Conservation (phyloP, 2,888 invertebrate genomes). For the Drosophila antonietae region DNA sequence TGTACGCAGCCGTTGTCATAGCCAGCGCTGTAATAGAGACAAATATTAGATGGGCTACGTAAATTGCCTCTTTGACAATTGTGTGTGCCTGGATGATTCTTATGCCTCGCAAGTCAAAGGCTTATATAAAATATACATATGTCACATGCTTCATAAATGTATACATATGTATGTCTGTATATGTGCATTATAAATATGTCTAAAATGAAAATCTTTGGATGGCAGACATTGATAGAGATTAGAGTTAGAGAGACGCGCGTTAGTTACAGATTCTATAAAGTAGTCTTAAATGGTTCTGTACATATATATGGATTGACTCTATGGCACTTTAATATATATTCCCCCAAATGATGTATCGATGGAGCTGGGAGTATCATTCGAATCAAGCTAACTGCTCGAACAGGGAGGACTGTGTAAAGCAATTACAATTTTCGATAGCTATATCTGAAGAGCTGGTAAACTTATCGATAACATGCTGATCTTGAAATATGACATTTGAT, state of each 20-base stretch:
- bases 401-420: background rate
- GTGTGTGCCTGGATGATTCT: conserved; percentile 40
- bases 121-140: background rate
- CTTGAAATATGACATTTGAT: background rate
- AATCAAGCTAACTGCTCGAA: no score
- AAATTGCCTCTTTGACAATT: conserved; percentile 17
- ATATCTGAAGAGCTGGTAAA: background rate
- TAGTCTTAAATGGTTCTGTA: background rate
- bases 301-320: background rate
- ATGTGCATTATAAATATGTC: no score
- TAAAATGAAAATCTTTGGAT: background rate
- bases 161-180: background rate
- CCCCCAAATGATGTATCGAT: no score
- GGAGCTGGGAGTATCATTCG: no score
- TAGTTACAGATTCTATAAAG: no score
- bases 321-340: no score
- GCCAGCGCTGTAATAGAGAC: conserved; percentile 29
- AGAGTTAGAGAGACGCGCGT: background rate
- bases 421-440: background rate
- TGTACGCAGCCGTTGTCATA: conserved; percentile 21
- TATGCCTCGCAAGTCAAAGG: conserved; percentile 30
- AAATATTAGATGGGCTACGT: background rate
- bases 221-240: no score
- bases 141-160: background rate
- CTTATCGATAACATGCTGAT: background rate